Evolutionary conservation across 2,113 vertebrate species (phyloP).

Genomic region (Calidris pugnax): DNA sequence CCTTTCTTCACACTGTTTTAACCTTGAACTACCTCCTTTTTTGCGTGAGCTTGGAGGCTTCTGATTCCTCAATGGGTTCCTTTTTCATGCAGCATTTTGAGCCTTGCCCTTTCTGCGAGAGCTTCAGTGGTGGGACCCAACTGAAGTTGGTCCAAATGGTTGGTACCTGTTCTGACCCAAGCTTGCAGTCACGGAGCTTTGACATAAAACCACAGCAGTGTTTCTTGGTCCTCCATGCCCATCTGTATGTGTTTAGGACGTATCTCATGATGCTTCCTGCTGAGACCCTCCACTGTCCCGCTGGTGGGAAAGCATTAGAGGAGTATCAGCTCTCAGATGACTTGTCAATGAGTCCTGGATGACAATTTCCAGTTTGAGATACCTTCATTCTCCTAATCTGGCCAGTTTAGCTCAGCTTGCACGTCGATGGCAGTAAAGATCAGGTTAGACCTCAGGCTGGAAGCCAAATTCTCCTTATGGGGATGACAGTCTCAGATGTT

Average conservation of each 20-base stretch:
- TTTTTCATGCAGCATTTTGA: background rate
- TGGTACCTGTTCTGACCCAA: background rate
- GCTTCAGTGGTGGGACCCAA: background rate
- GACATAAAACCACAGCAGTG: background rate
- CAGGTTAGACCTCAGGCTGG: background rate
- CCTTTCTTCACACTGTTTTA: background rate
- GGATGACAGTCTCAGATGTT: background rate
- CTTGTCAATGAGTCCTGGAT: background rate
- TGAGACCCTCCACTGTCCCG: background rate
- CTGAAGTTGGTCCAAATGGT: background rate
- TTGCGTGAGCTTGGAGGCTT: background rate
- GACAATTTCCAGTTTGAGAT: background rate
- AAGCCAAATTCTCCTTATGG: background rate
- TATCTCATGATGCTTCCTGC: background rate
- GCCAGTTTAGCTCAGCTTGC: background rate
- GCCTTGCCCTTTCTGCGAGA: background rate
- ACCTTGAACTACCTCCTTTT: background rate
- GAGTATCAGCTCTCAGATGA: background rate
- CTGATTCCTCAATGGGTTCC: rapidly evolving
- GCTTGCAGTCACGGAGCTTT: background rate
- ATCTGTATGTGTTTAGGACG: background rate
- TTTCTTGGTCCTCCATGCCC: background rate
- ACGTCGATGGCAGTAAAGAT: background rate
- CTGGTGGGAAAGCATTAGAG: background rate
- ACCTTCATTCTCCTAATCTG: background rate